Evolutionary conservation across 2,888 invertebrate species (phyloP), one percentile per base, ranked within the genome.

Genomic region (Perithous albicinctus): DNA sequence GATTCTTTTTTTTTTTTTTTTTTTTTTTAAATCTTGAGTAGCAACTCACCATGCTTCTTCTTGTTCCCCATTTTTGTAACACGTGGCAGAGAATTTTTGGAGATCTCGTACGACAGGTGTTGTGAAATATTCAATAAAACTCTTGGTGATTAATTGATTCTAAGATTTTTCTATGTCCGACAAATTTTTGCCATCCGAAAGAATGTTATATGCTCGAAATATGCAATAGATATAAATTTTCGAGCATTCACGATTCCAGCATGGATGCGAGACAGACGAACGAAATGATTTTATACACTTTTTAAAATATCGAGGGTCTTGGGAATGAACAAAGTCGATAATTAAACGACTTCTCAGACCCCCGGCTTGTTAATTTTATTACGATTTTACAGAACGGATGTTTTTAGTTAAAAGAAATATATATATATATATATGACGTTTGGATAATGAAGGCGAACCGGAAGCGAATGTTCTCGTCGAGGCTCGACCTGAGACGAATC

Each of bases 41-140:
- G 23, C n/a, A 29, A 56, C 86, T 89, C 85, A 89, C 86, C 87
- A 78, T 84, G 85, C 72, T 87, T 87, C 81, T 83, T 85, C 74
- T 79, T 86, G 29, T 86, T 86, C 78, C 85, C 87, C 88, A 84
- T 84, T 78, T n/a, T 82, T 79, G 46, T 61, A 76, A 32, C 10
- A 51, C 66, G 72, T 59, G 51, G 20, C 41, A n/a, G 48, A 63
- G 26, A 20, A 10, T 56, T n/a, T n/a, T n/a, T 23, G 2, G 12
- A 56, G 32, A 41, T 63, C 29, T 7, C 2, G 48, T 29, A 15
- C 1, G 46, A 5, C 41, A 29, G 59, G 67, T 78, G n/a, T 76
- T 64, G 26, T n/a, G n/a, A n/a, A n/a, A n/a, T n/a, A n/a, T n/a
- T n/a, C n/a, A n/a, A n/a, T n/a, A n/a, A n/a, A n/a, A n/a, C n/a